Evolutionary conservation across 2,888 invertebrate genomes (phyloP).

Genomic region (Polydrusus pterygomalis): DNA sequence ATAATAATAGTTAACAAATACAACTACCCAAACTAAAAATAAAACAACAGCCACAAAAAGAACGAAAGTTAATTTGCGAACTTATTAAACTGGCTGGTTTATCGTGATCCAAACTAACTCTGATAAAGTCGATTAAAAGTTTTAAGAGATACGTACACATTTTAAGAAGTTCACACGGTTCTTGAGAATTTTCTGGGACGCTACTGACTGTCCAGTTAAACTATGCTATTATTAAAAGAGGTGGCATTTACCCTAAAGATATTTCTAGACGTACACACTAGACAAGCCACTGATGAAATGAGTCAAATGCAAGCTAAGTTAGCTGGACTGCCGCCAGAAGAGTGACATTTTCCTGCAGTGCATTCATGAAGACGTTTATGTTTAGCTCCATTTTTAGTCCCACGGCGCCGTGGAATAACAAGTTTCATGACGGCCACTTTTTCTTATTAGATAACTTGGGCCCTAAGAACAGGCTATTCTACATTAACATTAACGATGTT

Average conservation of each 20-base stretch:
- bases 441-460: background rate
- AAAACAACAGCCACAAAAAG: no score
- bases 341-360: slow-evolving; percentile 69
- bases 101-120: no score
- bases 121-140: no score
- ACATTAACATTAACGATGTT: background rate
- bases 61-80: no score
- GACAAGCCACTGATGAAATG: slow-evolving; percentile 59
- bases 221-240: slow-evolving; percentile 64
- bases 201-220: slow-evolving; percentile 40
- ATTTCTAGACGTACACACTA: slow-evolving; percentile 69
- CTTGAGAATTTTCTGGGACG: background rate
- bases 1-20: no score
- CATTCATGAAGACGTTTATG: slow-evolving; percentile 46
- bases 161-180: background rate
- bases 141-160: background rate
- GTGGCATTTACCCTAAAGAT: slow-evolving; percentile 71
- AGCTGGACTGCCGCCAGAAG: slow-evolving; percentile 69
- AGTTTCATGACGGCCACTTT: slow-evolving; percentile 15
- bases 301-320: slow-evolving; percentile 42
- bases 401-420: slow-evolving; percentile 18
- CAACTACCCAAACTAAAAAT: no score
- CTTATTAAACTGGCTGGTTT: no score
- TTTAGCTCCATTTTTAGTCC: slow-evolving; percentile 27
- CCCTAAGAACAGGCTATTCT: background rate